Base-by-base conservation (phyloP, 30 jellyfish, hydroid and myxozoan species). In the Hydractinia echinata region DNA sequence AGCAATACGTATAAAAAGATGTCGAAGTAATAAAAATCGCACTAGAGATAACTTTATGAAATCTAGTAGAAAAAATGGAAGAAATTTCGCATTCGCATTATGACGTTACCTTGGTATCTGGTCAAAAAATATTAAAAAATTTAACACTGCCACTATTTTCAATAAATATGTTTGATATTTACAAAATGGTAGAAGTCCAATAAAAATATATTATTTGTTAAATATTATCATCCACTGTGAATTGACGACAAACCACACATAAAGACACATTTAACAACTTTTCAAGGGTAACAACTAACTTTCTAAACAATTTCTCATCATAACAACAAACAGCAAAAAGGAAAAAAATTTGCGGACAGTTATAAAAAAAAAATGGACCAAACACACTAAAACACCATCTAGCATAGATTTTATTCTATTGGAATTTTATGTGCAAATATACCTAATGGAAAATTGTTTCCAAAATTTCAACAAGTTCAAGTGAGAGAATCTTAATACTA, bases 161-260 rank as follows among this genome's bases (percentile, higher is more conserved):
- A 80, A 80, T 80, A 80, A 80, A 80, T 80, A 80, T 80, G 87
- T 80, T 81, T 80, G 44, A 67, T 80, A 80, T 80, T 61, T 80
- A 80, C 87, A 80, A 80, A 76, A 80, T 80, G 87, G 64, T 80
- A 67, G 87, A 21, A 52, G 87, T 80, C 87, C 87, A 80, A 80
- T 80, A 80, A 80, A 80, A 80, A 80, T 80, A 80, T 80, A 80
- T 80, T 80, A 80, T 80, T 79, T 80, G 18, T 52, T 80, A 80
- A 80, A 80, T 80, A 80, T 64, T 80, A 61, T 80, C 87, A 44
- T n/a, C 51, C 55, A 71, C 39, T 71, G 15, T 52, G 69, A 71
- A 19, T 30, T 14, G 39, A 20, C 81, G n/a, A 71, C 53, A 50
- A 48, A 71, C 81, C 39, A 71, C n/a, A 71, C 81, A 71, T n/a